phyloP scores from a whole-genome alignment of 2,113 vertebrate species.

The Morphnarchus princeps region DNA sequence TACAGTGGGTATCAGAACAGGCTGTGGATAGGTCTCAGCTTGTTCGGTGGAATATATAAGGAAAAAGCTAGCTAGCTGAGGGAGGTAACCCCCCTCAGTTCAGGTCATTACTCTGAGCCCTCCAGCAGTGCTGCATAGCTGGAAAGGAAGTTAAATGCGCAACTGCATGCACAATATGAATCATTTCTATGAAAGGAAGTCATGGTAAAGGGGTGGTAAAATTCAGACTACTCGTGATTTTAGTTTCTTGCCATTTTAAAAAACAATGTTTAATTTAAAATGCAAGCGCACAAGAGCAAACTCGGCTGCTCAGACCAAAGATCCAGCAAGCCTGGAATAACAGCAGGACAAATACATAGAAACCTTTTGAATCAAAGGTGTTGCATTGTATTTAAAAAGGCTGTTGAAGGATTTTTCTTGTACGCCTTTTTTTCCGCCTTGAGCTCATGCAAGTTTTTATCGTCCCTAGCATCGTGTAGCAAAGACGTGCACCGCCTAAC shows the following conservation, averaged over 20 bases:
- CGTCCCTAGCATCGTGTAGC: background rate
- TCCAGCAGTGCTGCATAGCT: background rate
- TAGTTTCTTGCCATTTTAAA: background rate
- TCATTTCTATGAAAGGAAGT: background rate
- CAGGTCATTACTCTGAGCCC: background rate
- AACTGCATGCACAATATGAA: background rate
- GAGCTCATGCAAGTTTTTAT: background rate
- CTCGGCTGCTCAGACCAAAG: background rate
- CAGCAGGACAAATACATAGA: background rate
- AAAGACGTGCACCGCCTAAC: background rate
- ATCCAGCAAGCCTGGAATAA: background rate
- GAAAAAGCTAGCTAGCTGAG: background rate
- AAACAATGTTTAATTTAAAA: background rate
- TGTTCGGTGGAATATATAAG: background rate
- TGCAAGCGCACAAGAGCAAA: background rate
- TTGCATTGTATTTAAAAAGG: background rate
- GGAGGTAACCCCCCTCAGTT: background rate
- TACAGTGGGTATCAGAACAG: background rate
- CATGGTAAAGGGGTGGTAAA: background rate
- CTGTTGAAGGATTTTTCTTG: background rate
- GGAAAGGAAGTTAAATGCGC: background rate
- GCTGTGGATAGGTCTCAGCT: background rate
- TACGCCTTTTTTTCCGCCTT: background rate
- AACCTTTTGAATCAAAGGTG: background rate
- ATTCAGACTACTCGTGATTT: background rate